Percentiles rank a stretch among this genome's conserved stretches.
Conservation (phyloP, 2,797 vertebrate species). For the Eleutherodactylus coqui region DNA sequence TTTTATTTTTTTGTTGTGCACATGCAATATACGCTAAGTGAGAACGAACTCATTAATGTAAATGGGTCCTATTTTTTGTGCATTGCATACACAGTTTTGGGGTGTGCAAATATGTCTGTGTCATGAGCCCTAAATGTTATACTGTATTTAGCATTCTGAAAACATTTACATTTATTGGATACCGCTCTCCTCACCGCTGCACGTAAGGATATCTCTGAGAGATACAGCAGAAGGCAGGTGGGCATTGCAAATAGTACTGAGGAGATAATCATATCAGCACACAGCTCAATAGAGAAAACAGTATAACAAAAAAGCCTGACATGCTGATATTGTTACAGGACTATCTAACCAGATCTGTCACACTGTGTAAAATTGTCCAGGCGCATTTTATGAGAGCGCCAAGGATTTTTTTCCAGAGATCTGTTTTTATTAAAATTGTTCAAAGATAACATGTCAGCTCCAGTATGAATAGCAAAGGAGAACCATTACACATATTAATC, state of each 20-base stretch:
- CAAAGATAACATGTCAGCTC: slow-evolving; percentile 14
- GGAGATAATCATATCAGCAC: slow-evolving; percentile 29
- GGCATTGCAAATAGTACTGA: background rate
- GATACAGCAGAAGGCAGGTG: slow-evolving; percentile 5
- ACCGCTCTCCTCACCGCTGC: background rate
- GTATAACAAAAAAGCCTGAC: slow-evolving; percentile 7
- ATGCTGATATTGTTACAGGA: background rate
- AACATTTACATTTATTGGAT: background rate
- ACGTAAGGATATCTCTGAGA: background rate
- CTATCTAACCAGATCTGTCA: slow-evolving; percentile 23
- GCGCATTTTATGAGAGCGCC: background rate
- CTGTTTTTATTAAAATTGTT: slow-evolving; percentile 26
- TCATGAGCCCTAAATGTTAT: background rate
- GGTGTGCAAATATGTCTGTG: too few species aligned
- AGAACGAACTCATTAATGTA: too few species aligned
- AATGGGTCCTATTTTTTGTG: too few species aligned
- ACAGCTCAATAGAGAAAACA: slow-evolving; percentile 22
- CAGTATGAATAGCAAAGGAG: background rate
- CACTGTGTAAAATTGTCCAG: slow-evolving; percentile 15
- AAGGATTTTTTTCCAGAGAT: background rate
- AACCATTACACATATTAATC: background rate
- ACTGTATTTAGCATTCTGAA: background rate
- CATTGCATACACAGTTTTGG: too few species aligned
- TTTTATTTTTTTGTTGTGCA: too few species aligned
- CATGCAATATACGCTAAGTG: too few species aligned